Conservation (phyloP, 2,797 vertebrate species). For the Sphenopsis melanotis region DNA sequence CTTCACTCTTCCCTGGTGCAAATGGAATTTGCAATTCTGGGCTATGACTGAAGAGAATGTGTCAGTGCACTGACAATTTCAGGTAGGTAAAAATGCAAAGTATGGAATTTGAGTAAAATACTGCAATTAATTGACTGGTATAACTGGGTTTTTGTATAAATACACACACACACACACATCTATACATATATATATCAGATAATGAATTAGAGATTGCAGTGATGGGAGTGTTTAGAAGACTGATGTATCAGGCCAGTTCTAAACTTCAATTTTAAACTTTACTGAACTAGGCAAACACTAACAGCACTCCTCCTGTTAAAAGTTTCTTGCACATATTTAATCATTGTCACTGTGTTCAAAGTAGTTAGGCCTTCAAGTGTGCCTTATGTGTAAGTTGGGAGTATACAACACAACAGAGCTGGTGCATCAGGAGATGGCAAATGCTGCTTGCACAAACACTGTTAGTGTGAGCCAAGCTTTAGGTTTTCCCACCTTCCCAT, state of each 20-base stretch:
- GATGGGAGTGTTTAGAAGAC: background rate
- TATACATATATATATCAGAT: background rate
- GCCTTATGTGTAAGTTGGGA: fast-evolving
- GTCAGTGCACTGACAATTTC: background rate
- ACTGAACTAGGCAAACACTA: background rate
- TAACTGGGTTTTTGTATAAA: background rate
- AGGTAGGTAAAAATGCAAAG: background rate
- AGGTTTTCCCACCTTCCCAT: background rate
- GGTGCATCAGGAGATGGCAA: background rate
- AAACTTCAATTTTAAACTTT: background rate
- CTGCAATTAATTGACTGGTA: background rate
- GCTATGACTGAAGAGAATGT: background rate
- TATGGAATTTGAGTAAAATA: background rate
- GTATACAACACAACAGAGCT: background rate
- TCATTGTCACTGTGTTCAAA: background rate
- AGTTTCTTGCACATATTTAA: background rate
- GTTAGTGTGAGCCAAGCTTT: background rate
- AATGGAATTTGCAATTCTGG: background rate
- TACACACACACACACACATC: fast-evolving
- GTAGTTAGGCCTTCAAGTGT: background rate
- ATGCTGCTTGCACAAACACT: background rate
- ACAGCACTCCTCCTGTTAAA: background rate
- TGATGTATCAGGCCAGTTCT: background rate
- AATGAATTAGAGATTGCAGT: background rate
- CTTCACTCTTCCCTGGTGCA: background rate